Percentiles rank a stretch among this genome's conserved stretches.
Evolutionary conservation across 2,797 vertebrate species (phyloP).

Genomic region (Syngnathus acus): DNA sequence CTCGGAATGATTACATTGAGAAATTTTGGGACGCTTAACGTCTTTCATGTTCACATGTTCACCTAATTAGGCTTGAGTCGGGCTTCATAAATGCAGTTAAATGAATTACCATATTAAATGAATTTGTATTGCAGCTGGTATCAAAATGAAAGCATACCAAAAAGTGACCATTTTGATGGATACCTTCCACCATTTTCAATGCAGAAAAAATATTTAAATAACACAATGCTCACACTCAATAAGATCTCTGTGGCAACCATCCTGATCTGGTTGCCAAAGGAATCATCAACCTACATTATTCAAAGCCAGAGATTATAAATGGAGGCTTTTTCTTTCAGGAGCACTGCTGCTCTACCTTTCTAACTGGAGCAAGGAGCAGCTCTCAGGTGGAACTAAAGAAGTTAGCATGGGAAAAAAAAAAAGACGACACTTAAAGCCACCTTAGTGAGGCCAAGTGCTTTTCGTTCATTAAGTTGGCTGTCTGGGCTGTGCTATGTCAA

Average conservation of each 20-base stretch:
- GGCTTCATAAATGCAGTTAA: neutral
- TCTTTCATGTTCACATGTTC: neutral
- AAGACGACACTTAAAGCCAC: conserved; percentile 29
- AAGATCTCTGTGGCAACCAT: conserved; percentile 44
- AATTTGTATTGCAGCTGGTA: neutral
- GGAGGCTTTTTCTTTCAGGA: conserved; percentile 6
- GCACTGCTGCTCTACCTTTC: neutral
- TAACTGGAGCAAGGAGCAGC: conserved; percentile 35
- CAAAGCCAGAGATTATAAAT: conserved; percentile 27
- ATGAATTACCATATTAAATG: neutral
- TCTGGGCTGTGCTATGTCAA: conserved; percentile 55
- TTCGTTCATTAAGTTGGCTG: conserved; percentile 63
- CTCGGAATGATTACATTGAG: neutral
- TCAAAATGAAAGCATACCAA: neutral
- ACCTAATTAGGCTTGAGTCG: neutral
- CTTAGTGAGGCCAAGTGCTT: conserved; percentile 52
- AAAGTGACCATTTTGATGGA: neutral
- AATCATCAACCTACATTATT: conserved; percentile 41
- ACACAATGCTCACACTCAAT: conserved; percentile 24
- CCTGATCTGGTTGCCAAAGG: conserved; percentile 25
- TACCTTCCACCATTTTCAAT: neutral
- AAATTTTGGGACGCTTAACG: neutral
- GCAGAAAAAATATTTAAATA: conserved; percentile 14
- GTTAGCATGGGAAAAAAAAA: conserved; percentile 34
- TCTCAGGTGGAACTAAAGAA: conserved; percentile 33